These are phyloP conservation scores for Hermodice carunculata DNA, from an alignment of 2,888 invertebrate genomes.

Conservation along the genomic window DNA sequence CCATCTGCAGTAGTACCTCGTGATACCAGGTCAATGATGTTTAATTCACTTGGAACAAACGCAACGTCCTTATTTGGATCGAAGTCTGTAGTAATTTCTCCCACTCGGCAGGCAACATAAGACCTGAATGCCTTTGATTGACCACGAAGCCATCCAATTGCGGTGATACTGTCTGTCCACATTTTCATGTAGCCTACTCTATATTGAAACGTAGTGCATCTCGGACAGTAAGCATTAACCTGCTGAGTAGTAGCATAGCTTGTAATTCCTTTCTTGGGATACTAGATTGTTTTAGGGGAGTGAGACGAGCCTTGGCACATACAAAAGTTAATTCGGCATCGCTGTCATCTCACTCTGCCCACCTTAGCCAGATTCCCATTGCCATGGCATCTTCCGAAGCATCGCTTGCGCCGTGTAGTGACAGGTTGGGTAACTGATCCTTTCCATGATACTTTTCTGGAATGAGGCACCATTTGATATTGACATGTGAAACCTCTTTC, in stretches of 20 bases:
- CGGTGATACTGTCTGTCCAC: conserved; percentile 12
- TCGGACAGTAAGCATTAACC: conserved; percentile 11
- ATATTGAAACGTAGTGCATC: conserved; percentile 14
- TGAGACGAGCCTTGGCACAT: background rate
- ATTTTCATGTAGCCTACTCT: too few species aligned
- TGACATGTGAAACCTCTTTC: background rate
- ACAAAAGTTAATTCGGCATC: background rate
- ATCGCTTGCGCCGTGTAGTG: background rate
- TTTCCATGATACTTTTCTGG: conserved; percentile 11
- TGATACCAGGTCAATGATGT: conserved; percentile 3
- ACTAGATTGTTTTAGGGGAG: conserved; percentile 8
- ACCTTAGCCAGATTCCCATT: conserved; percentile 14
- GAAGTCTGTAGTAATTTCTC: conserved; percentile 15
- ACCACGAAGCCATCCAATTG: conserved; percentile 15
- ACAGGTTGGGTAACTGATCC: background rate
- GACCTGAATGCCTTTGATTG: conserved; percentile 12
- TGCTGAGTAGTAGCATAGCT: background rate
- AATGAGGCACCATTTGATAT: conserved; percentile 8
- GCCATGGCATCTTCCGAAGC: conserved; percentile 19
- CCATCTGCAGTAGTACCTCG: background rate
- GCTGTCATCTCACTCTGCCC: background rate
- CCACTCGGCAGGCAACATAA: conserved; percentile 18
- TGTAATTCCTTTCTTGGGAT: background rate
- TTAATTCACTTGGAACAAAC: conserved; percentile 3
- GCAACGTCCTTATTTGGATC: conserved; percentile 2